Evolutionary conservation across 1,140 invertebrate species (phyloP), one percentile per base, ranked within the genome.

Genomic region (Lysiphlebus fabarum): DNA sequence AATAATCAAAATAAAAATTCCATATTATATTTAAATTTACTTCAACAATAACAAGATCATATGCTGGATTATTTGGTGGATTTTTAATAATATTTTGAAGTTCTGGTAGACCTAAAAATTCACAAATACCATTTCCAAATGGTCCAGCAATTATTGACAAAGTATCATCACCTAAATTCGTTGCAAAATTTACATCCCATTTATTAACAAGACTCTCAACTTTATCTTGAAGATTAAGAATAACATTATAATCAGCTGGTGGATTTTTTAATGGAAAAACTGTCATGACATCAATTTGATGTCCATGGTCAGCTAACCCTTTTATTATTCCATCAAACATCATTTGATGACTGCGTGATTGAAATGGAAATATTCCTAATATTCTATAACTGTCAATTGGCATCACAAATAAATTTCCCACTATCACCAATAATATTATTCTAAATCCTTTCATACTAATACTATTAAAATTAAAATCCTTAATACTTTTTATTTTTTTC

Each of bases 241-340:
- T 50, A 34, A 66, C 64, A 11, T 10, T 65, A 7, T 71, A 71
- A 64, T 73, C 71, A 49, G 79, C 76, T 0, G 73, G 60, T 7
- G 70, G 65, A 53, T 67, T 70, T 56, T 66, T 62, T 7, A 69
- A 36, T 3, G 70, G 69, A 62, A 58, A 70, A 58, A 71, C 66
- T 0, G 69, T 73, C 43, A 72, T 63, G 0, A 72, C 69, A 1
- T 75, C 72, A 0, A 84, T 67, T 58, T 81, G 70, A 65, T 84
- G 82, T 9, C 82, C 82, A 48, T 73, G 66, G 37, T 70, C 75
- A 0, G 69, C 72, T 34, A 85, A 65, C 48, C 75, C 78, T 58
- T 71, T 67, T 10, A 73, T 74, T 4, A 83, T 26, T 11, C 78
- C 70, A 56, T 74, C 65, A 59, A 80, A 79, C 33, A 81, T 71